Conservation (phyloP, 1,140 invertebrate species). For the Drosophila lacertosa region DNA sequence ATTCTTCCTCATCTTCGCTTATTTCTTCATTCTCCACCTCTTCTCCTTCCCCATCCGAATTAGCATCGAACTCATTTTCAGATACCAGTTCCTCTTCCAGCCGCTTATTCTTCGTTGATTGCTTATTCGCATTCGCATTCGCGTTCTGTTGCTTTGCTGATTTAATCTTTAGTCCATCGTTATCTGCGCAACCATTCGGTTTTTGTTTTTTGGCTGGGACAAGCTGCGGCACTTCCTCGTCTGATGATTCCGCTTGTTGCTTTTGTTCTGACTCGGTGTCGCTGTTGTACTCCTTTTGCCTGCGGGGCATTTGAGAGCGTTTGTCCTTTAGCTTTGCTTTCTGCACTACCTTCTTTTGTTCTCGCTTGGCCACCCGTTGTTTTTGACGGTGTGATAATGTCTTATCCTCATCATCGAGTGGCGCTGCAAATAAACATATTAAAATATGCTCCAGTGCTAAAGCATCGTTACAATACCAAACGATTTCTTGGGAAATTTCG, state of each 20-base stretch:
- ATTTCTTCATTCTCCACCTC: constrained; percentile 58
- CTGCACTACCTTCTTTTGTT: constrained; percentile 85
- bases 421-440: constrained; percentile 52
- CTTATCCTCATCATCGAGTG: constrained; percentile 84
- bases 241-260: constrained; percentile 36
- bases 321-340: constrained; percentile 85
- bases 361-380: constrained; percentile 87
- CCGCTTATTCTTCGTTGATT: constrained; percentile 39
- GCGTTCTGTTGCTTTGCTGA: constrained; percentile 84
- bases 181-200: constrained; percentile 87
- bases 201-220: constrained; percentile 45
- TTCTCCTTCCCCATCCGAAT: constrained; percentile 40
- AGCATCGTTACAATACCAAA: constrained; percentile 80
- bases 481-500: constrained; percentile 86
- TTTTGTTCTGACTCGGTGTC: constrained; percentile 72
- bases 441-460: not conserved
- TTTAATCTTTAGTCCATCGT: constrained; percentile 88
- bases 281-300: constrained; percentile 68
- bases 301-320: constrained; percentile 43
- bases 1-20: constrained; percentile 63
- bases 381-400: constrained; percentile 89
- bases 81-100: constrained; percentile 46
- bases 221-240: constrained; percentile 56
- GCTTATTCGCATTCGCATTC: constrained; percentile 6
- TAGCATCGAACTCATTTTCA: constrained; percentile 40